A percentile compares a stretch with the other conserved stretches of the same genome.
Conservation (phyloP, 2,888 invertebrate genomes). For the Salpingus planirostris region DNA sequence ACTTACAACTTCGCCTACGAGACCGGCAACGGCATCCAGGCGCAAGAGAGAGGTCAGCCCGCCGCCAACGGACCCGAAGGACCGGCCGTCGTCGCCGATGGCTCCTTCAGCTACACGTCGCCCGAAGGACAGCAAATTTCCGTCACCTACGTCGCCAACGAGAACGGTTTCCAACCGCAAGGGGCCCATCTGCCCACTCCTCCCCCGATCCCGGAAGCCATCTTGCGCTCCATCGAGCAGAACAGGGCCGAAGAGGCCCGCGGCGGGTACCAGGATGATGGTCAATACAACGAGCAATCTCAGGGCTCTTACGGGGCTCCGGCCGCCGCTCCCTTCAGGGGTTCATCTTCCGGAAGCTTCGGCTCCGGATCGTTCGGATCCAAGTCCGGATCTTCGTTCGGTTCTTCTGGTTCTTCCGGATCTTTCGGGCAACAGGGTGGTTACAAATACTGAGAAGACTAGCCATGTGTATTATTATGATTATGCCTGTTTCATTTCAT, state of each 20-base stretch:
- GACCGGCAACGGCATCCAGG: slow-evolving; percentile 49
- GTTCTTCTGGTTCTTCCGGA: no score
- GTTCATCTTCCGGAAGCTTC: no score
- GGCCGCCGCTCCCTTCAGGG: no score
- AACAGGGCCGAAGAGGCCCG: slow-evolving; percentile 28
- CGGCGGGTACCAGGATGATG: slow-evolving; percentile 27
- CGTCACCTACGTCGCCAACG: slow-evolving; percentile 47
- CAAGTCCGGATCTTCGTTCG: no score
- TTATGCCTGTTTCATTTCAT: no score
- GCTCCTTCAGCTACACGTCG: slow-evolving; percentile 30
- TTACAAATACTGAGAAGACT: no score
- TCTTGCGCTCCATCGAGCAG: slow-evolving; percentile 36
- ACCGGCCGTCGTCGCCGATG: slow-evolving; percentile 27
- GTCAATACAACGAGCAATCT: no score
- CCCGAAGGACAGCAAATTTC: slow-evolving; percentile 31
- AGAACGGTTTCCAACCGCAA: slow-evolving; percentile 48
- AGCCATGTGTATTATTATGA: no score
- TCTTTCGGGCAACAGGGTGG: no score
- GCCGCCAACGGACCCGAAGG: slow-evolving; percentile 29
- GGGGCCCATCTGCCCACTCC: slow-evolving; percentile 51
- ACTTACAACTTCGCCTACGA: slow-evolving; percentile 42
- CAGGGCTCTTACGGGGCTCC: no score
- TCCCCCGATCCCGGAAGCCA: slow-evolving; percentile 51
- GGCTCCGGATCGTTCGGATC: no score
- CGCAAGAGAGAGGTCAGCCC: slow-evolving; percentile 28